Conservation (phyloP, 2,113 vertebrate species). For the Motacilla tschutschensis region DNA sequence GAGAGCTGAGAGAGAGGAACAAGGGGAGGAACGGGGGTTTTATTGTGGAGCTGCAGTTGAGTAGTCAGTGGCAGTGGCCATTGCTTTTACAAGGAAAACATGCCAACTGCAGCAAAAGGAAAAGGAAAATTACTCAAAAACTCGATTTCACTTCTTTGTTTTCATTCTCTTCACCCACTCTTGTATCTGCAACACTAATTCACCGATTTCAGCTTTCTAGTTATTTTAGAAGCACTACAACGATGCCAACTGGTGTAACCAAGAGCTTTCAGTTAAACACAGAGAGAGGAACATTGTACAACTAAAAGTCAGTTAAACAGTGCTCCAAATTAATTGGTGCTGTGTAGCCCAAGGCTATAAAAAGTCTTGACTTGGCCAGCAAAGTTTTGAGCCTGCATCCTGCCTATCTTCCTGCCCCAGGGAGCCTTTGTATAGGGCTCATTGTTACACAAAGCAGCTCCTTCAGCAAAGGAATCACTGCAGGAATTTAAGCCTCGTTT, state of each 20-base stretch:
- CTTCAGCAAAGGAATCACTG: conserved; percentile 38
- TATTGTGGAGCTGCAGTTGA: not conserved
- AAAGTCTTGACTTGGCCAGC: conserved; percentile 31
- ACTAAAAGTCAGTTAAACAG: conserved; percentile 50
- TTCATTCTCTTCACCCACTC: not conserved
- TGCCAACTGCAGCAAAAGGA: not conserved
- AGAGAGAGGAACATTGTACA: conserved; percentile 32
- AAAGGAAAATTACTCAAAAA: conserved; percentile 14
- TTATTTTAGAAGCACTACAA: not conserved
- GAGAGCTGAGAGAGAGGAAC: not conserved
- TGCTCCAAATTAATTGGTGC: conserved; percentile 40
- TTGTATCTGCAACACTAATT: not conserved
- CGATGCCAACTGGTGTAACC: conserved; percentile 32
- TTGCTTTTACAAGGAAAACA: not conserved
- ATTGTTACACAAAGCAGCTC: conserved; percentile 59
- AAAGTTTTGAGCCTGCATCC: conserved; percentile 42
- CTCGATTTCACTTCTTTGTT: not conserved
- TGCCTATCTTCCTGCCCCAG: conserved; percentile 34
- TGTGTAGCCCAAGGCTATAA: conserved; percentile 45
- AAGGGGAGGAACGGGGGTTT: not conserved
- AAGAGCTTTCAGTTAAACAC: conserved; percentile 50
- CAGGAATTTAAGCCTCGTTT: conserved; percentile 30
- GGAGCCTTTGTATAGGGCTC: conserved; percentile 51
- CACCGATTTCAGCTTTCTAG: not conserved
- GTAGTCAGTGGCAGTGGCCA: not conserved